Base-by-base conservation (phyloP, 2,797 vertebrate species). In the Miichthys miiuy region DNA sequence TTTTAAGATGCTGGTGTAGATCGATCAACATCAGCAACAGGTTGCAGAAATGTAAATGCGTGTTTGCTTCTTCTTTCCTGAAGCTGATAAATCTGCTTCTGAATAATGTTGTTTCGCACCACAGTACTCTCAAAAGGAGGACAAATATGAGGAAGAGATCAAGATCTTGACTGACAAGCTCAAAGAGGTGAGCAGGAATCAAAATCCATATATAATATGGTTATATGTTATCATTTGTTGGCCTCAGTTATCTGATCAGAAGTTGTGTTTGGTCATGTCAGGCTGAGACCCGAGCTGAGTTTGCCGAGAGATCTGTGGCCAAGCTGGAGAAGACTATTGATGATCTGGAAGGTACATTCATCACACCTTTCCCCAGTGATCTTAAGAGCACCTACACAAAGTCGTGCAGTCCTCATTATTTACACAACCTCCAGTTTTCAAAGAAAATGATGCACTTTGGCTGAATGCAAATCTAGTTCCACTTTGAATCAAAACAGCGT, bases 281-380 rank as follows among this genome's bases (percentile, higher is more conserved):
- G 98, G 98, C 97, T 0, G 98, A 99, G 94, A 99, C 98, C 23
- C 93, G 97, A 67, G 98, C 98, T 1, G 97, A 99, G 85, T 99
- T 99, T 82, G 97, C 97, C 2, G 97, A 99, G 75, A 96, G 97
- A 80, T 99, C 98, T 10, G 97, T 99, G 84, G 97, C 97, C 89
- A 99, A 99, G 85, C 94, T 99, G 94, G 98, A 99, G 95, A 99
- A 99, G 94, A 98, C 97, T 8, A 97, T 98, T 61, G 98, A 99
- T 88, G 98, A 99, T 72, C 94, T 99, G 94, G 98, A 99, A 97
- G 98, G 97, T 99, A 96, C 34, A 11, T 17, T 71, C 0, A 54
- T 70, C 16, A 16, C 61, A 48, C 3, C 27, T 42, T 55, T 41
- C 25, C 3, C 6, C 21, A 48, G 3, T 41, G 52, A 13, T 77